Evolutionary conservation across 2,113 vertebrate species (phyloP).

Genomic region (Ochotona princeps): DNA sequence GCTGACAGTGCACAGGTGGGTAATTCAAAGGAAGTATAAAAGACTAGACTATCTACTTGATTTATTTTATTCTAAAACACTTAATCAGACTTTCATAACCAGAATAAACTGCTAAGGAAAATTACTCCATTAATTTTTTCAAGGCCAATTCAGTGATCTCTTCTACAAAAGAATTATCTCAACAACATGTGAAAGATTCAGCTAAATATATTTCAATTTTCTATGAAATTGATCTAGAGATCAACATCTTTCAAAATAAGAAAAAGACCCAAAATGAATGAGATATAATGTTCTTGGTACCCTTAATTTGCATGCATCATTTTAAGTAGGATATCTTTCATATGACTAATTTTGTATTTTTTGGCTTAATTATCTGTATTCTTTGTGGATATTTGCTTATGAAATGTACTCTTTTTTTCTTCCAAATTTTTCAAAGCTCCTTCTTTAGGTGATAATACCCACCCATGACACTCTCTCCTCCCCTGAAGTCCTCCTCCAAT

Average conservation of each 20-base stretch:
- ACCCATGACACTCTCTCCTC: too few relatives aligned
- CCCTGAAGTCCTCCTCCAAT: too few relatives aligned
- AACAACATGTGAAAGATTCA: conserved; percentile 45
- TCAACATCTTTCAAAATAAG: conserved; percentile 2
- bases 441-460: background rate
- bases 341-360: background rate
- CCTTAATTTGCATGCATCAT: background rate
- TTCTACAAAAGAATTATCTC: conserved; percentile 21
- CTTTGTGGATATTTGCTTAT: background rate
- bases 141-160: conserved; percentile 36
- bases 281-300: background rate
- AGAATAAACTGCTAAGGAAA: conserved; percentile 63
- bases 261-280: background rate
- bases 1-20: conserved; percentile 55
- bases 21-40: conserved; percentile 63
- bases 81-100: conserved; percentile 64
- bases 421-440: background rate
- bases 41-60: conserved; percentile 52
- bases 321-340: background rate
- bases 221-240: conserved; percentile 2
- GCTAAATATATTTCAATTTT: background rate
- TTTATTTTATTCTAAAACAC: conserved; percentile 67
- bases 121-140: conserved; percentile 70
- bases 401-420: background rate
- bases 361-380: background rate